Conservation (phyloP, 2,888 invertebrate genomes). For the Parochlus steinenii region DNA sequence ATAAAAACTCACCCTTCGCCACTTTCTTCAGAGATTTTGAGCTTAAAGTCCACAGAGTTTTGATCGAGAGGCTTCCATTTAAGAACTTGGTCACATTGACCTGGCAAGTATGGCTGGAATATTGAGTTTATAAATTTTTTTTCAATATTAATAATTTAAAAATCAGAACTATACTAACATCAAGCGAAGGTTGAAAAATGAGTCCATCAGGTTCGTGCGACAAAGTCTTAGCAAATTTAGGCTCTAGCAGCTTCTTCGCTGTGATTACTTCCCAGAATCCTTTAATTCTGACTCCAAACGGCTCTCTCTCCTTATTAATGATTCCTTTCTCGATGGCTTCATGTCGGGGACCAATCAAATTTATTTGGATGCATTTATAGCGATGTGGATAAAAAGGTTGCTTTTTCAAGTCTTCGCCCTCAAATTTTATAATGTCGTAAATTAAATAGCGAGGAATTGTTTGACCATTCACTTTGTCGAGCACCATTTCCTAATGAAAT, state of each 20-base stretch:
- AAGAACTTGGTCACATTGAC: slow-evolving; percentile 66
- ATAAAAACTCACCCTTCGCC: slow-evolving; percentile 47
- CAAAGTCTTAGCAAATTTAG: slow-evolving; percentile 70
- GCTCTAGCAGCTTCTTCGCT: slow-evolving; percentile 52
- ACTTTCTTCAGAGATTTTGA: slow-evolving; percentile 59
- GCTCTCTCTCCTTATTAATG: slow-evolving; percentile 60
- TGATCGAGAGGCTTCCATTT: slow-evolving; percentile 95
- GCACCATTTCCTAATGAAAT: slow-evolving; percentile 77
- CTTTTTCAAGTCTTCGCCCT: slow-evolving; percentile 60
- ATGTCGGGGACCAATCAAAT: slow-evolving; percentile 49
- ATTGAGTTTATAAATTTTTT: slow-evolving; percentile 9
- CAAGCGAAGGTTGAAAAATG: slow-evolving; percentile 86
- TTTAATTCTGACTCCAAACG: slow-evolving; percentile 81
- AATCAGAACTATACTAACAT: slow-evolving; percentile 34
- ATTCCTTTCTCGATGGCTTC: slow-evolving; percentile 59
- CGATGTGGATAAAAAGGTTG: slow-evolving; percentile 60
- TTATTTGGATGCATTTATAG: slow-evolving; percentile 54
- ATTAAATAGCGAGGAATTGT: slow-evolving; percentile 78
- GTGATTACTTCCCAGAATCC: slow-evolving; percentile 76
- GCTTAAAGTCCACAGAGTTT: slow-evolving; percentile 91
- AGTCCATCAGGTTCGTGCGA: slow-evolving; percentile 94
- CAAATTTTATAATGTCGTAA: slow-evolving; percentile 82
- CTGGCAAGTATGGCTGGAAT: slow-evolving; percentile 62
- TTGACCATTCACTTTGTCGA: slow-evolving; percentile 62
- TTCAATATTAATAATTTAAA: not conserved